Evolutionary conservation across 2,113 vertebrate genomes (phyloP), one percentile per base, ranked within the genome.

Genomic region (Petrocephalus microphthalmus): DNA sequence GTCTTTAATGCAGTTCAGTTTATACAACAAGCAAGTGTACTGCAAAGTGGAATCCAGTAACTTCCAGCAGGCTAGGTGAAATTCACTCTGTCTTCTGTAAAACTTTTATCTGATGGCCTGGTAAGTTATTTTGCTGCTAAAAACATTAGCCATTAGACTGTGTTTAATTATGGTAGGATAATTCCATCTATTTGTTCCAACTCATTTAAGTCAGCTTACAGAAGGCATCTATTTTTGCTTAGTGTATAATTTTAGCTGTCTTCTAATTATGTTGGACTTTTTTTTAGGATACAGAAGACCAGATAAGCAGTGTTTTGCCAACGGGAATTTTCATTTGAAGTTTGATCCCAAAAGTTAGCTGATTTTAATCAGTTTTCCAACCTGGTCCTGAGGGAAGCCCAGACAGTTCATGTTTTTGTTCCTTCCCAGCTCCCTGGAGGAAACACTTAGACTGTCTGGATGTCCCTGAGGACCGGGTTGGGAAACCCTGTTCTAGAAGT

Each of bases 41-140:
- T 33, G 93, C 91, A 8, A 95, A 93, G 87, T 96, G 95, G 95
- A 95, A 95, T 90, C 94, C 94, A 7, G 93, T 96, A 17, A 93
- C 94, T 89, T 64, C 92, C 3, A 95, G 94, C 90, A 93, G 92
- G 84, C 92, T 95, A 1, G 95, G 95, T 82, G 95, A 96, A 89
- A 95, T 96, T 45, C 94, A 95, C 52, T 95, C 92, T 96, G 91
- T 95, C 89, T 25, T 83, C 20, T 49, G 7, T 83, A 49, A 22
- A 83, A 47, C 5, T 49, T 22, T 45, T 49, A 49, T 22, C 45
- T 49, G 22, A n/a, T 56, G 11, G 89, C 67, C 22, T 56, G 81
- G 42, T 85, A n/a, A 54, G 89, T 88, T 82, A 88, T 33, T n/a
- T 19, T 37, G 81, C 81, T 22, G 81, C 71, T 78, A 42, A 78